Base-by-base conservation (phyloP, 2,113 vertebrate species). In the Muntiacus muntjak region DNA sequence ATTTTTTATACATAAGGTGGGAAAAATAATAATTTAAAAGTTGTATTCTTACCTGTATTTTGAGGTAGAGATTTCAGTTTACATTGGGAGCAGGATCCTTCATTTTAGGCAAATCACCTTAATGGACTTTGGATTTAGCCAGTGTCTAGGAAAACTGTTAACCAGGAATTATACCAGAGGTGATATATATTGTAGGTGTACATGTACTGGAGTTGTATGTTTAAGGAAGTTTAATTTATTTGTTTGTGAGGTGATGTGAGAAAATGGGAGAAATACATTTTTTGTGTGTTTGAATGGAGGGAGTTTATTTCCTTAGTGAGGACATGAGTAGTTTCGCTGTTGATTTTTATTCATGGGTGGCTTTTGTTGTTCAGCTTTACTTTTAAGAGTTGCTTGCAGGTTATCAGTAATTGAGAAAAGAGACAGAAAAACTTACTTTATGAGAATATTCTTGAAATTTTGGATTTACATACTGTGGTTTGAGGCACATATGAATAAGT, bases 301-400 rank as follows among this genome's bases (percentile, higher is more conserved):
- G 8, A 52, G 13, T 45, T 43, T 36, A 43, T 71, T 93, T 93
- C 33, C 86, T 16, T 76, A 71, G n/a, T 55, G 21, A 55, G 30
- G 45, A 71, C 40, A 43, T 2, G 2, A 25, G 23, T 58, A 7
- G 6, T 96, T 95, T 94, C 30, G 45, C 58, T 74, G 21, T 74
- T 91, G 6, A 87, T 52, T 87, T 89, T 96, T 50, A 95, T 92
- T 79, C 58, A 58, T 21, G 7, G 23, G 17, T 81, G 17, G 2
- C 50, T 96, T 96, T 88, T 55, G 25, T 83, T 78, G 28, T 89
- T 87, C 2, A 89, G 52, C 93, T 91, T 95, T 45, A 95, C 16
- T 87, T 95, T 78, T 79, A 26, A 92, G 40, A 89, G 5, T 52
- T 81, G 81, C 71, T 93, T 93, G 16, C 2, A 57, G 43, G 47